phyloP scores from a whole-genome alignment of 2,888 invertebrate species.

The Tetheella fluctuosa region DNA sequence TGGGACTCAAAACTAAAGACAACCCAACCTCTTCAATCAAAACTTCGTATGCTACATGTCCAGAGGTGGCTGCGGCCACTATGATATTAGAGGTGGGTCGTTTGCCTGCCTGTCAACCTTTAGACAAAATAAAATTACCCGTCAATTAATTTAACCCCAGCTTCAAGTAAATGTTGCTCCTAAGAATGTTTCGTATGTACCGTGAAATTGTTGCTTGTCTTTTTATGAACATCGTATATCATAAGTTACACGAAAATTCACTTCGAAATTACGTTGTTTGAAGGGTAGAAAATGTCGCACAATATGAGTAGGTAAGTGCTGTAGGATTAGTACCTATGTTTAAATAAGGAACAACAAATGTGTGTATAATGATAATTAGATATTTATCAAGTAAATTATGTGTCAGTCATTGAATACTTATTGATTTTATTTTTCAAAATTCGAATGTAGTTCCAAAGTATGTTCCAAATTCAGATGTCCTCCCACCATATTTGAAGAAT shows the following conservation, averaged over 20 bases:
- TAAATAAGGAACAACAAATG: neutral
- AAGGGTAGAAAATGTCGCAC: constrained; percentile 20
- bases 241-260: constrained; percentile 30
- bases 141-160: neutral
- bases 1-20: no score
- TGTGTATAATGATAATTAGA: neutral
- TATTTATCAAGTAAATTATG: neutral
- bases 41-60: no score
- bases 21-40: no score
- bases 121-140: no score
- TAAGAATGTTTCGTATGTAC: neutral
- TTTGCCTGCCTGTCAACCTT: no score
- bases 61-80: no score
- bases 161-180: neutral
- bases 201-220: neutral
- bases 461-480: no score
- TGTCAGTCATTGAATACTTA: no score
- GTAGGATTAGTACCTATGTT: neutral
- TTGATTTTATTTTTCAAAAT: no score
- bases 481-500: no score
- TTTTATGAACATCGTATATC: constrained; percentile 8
- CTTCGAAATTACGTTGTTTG: constrained; percentile 33
- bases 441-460: no score
- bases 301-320: constrained; percentile 20
- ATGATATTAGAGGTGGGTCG: no score